Base-by-base conservation (phyloP, 1,140 invertebrate genomes). In the Drosophila biarmipes region DNA sequence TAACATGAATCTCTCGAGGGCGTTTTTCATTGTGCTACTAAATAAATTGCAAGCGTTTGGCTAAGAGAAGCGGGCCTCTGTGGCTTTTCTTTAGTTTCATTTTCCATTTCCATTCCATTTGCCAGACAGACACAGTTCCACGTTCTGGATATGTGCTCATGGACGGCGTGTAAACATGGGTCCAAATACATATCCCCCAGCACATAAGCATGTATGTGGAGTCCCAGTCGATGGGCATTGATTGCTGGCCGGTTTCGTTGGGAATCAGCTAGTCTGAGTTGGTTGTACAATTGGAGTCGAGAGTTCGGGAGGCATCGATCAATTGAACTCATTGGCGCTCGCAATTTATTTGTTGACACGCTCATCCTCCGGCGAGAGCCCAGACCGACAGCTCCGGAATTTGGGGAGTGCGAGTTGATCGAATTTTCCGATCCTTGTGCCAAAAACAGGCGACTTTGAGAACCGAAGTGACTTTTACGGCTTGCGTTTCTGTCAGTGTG, bases 231-330 rank as follows among this genome's bases (percentile, higher is more conserved):
- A 42, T 57, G 58, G 69, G 61, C 56, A 68, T 73, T 63, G 68
- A 75, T 87, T 86, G 84, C 38, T 24, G 34, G 68, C 74, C 78
- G 66, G 82, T 87, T 89, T 79, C 40, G 56, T 79, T 82, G 79
- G 80, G 84, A 77, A 77, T 89, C 72, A 87, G 75, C 82, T 89
- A 72, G 84, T 76, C 63, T 77, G 49, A 85, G 85, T 80, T 80
- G 75, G 78, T 80, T 86, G 57, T 11, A 56, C 54, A 86, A 86
- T 71, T 80, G 77, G 61, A 66, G 63, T 56, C 38, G 27, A 63
- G 61, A 63, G 54, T 63, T 63, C 12, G 42, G 40, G 42, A 14
- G 53, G 38, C 40, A 29, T 68, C 52, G 63, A 67, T 87, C 82
- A 86, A 86, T 86, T 86, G 78, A 87, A 51, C 64, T 81, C 78